Conservation (phyloP, 1,140 invertebrate species). For the Drosophila guanche region DNA sequence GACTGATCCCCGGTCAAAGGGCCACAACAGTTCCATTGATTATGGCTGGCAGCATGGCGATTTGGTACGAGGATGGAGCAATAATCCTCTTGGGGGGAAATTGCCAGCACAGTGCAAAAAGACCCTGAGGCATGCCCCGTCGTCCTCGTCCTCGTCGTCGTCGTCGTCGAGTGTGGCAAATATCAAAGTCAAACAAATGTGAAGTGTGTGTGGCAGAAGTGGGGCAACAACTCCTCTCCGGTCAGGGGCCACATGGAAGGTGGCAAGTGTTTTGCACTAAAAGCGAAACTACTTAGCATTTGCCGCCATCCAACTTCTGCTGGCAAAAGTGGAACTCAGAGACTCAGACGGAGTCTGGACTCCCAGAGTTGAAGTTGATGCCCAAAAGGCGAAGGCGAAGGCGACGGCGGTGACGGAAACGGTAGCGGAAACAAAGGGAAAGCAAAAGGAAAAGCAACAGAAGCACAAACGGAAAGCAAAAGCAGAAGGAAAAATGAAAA, state of each 20-base stretch:
- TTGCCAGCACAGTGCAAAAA: constrained; percentile 10
- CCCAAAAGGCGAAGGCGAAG: neutral
- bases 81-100: constrained; percentile 37
- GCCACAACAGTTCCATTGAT: constrained; percentile 28
- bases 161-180: constrained; percentile 36
- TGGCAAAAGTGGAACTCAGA: constrained; percentile 28
- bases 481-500: neutral
- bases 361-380: neutral
- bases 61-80: neutral
- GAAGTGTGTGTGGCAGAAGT: constrained; percentile 28
- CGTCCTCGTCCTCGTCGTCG: neutral
- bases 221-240: constrained; percentile 12
- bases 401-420: constrained; percentile 28
- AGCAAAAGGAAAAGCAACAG: constrained; percentile 28
- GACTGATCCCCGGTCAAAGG: constrained; percentile 27
- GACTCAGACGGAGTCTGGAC: constrained; percentile 1
- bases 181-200: constrained; percentile 66
- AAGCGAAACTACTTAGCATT: constrained; percentile 80
- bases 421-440: constrained; percentile 47
- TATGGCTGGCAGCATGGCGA: constrained; percentile 18
- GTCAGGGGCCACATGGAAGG: neutral
- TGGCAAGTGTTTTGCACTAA: constrained; percentile 71
- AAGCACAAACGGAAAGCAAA: neutral
- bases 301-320: constrained; percentile 28
- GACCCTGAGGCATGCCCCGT: neutral